phyloP scores from a whole-genome alignment of 2,113 vertebrate genomes.

The Labrus mixtus region DNA sequence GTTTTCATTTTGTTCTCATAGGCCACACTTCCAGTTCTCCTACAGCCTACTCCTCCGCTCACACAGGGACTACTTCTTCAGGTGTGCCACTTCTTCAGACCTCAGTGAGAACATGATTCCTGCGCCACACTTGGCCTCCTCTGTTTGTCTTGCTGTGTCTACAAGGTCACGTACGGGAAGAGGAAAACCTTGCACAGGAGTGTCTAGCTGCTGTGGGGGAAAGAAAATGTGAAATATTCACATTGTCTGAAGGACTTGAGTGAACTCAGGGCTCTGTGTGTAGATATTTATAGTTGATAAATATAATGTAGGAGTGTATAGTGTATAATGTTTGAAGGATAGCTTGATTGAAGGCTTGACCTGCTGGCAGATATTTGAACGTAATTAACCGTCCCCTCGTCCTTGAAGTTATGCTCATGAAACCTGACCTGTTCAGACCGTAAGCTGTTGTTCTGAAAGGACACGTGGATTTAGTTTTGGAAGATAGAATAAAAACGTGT shows the following conservation, averaged over 20 bases:
- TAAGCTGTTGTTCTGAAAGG: slow-evolving; percentile 6
- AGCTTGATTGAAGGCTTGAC: not conserved
- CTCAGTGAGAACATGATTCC: slow-evolving; percentile 68
- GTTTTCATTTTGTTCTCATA: slow-evolving; percentile 27
- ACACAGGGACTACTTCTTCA: slow-evolving; percentile 55
- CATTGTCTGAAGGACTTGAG: slow-evolving; percentile 59
- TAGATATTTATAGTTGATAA: slow-evolving; percentile 43
- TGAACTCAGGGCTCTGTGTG: slow-evolving; percentile 67
- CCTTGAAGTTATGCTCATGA: slow-evolving; percentile 37
- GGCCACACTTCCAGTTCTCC: slow-evolving; percentile 79
- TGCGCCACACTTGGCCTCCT: not conserved
- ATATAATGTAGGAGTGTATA: no score
- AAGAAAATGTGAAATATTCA: slow-evolving; percentile 42
- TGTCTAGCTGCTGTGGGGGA: slow-evolving; percentile 11
- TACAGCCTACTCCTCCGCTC: slow-evolving; percentile 82
- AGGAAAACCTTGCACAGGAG: slow-evolving; percentile 39
- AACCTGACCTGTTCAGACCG: slow-evolving; percentile 17
- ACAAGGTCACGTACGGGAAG: not conserved
- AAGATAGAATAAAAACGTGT: not conserved
- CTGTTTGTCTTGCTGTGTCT: slow-evolving; percentile 4
- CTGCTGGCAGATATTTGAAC: slow-evolving; percentile 16
- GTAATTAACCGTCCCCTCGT: slow-evolving; percentile 23
- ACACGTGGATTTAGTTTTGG: not conserved
- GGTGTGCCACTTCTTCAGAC: slow-evolving; percentile 51
- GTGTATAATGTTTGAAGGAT: slow-evolving; percentile 59